A percentile compares a stretch with the other conserved stretches of the same genome.
These are phyloP conservation scores for Dryocosmus kuriphilus DNA, from an alignment of 2,888 invertebrate genomes.

Conservation along the genomic window DNA sequence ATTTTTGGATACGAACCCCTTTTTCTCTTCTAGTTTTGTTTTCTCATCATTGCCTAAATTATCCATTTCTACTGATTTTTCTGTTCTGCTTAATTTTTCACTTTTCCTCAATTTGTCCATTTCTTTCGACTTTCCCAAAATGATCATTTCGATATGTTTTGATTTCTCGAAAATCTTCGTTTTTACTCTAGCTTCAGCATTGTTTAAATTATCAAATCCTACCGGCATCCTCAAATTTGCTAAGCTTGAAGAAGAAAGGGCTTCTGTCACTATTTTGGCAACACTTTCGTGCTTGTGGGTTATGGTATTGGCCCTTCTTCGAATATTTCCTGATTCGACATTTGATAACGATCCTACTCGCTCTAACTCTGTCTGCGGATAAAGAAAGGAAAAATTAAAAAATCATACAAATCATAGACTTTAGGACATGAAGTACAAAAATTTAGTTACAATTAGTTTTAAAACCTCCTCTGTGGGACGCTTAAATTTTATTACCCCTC, in stretches of 20 bases:
- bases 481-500: too few species aligned
- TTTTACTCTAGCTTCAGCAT: conserved; percentile 51
- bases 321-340: conserved; percentile 56
- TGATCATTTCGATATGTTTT: background rate
- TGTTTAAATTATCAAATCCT: conserved; percentile 57
- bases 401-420: too few species aligned
- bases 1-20: conserved; percentile 23
- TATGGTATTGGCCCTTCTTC: conserved; percentile 11
- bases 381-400: background rate
- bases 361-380: background rate
- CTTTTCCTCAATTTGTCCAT: background rate
- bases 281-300: conserved; percentile 50
- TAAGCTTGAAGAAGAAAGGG: conserved; percentile 71
- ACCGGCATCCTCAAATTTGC: conserved; percentile 66
- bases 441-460: too few species aligned
- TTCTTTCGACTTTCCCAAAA: conserved; percentile 8
- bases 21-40: background rate
- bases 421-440: too few species aligned
- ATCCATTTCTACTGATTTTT: background rate
- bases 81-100: background rate
- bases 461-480: too few species aligned
- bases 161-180: conserved; percentile 42
- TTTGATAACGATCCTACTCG: conserved; percentile 58
- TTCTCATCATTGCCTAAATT: background rate
- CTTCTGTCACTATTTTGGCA: conserved; percentile 57